Evolutionary conservation across 2,888 invertebrate species (phyloP), one percentile per base, ranked within the genome.

Genomic region (Cosmia pyralina): DNA sequence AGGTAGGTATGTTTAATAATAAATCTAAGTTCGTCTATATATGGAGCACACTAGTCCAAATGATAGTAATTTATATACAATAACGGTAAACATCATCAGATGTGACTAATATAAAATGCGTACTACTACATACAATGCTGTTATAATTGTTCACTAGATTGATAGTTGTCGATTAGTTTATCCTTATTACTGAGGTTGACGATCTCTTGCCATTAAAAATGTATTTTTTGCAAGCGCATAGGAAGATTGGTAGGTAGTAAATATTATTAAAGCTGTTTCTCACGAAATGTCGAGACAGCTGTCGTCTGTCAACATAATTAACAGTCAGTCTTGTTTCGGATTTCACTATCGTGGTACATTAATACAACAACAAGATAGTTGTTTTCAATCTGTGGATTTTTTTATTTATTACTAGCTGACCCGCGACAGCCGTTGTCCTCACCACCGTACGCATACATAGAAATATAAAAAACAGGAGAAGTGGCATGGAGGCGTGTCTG

Each of bases 71-170:
- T 72, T 78, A 46, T 44, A 44, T 44, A 38, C 62, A 70, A 71
- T 85, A 86, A 87, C 86, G 83, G 87, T 83, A 63, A 28, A 62
- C 69, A 79, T 81, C 75, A 79, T 75, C 63, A 73, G 66, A 70
- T 71, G 75, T 84, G 85, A 69, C 75, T 76, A 55, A 81, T 69
- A 77, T 53, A 59, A 72, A 81, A 81, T 60, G 71, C 63, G 55
- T 55, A 69, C 74, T 55, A 69, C 74, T 57, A 70, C 64, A 69
- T 74, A 72, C 59, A 67, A 77, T 38, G 70, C 76, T 72, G 77
- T 79, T 79, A 75, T 78, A 77, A 79, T 79, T 77, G 72, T 65
- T 81, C 64, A 73, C 82, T 77, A 78, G 79, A 87, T 83, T 82
- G 77, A 88, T 84, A 75, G 81, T 64, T 73, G 59, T 67, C 75